phyloP scores from a whole-genome alignment of 2,888 invertebrate species.

The Harpagoxenus sublaevis region DNA sequence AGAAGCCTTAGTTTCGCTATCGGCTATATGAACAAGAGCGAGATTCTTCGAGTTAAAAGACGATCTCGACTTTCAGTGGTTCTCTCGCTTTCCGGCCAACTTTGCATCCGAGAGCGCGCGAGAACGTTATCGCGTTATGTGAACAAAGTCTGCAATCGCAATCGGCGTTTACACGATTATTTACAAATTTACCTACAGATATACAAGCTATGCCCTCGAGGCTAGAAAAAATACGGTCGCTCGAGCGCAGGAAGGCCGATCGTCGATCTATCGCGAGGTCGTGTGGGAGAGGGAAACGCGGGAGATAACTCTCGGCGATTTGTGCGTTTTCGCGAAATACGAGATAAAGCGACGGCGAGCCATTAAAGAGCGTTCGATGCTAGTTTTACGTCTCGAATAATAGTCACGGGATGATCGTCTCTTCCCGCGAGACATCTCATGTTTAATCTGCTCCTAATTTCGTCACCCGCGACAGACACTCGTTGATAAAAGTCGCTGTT shows the following conservation, averaged over 20 bases:
- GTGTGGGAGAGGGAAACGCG: neutral
- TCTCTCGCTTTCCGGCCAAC: conserved; percentile 22
- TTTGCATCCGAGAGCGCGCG: conserved; percentile 29
- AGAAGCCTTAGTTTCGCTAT: conserved; percentile 41
- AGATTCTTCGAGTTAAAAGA: conserved; percentile 55
- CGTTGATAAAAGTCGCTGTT: neutral
- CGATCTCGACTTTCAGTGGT: conserved; percentile 47
- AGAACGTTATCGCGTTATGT: conserved; percentile 14
- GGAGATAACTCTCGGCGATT: conserved; percentile 17
- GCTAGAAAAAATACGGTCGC: conserved; percentile 72
- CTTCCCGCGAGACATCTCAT: neutral
- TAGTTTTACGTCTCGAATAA: conserved; percentile 3
- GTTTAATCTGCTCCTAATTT: conserved; percentile 4
- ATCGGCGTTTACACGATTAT: conserved; percentile 61
- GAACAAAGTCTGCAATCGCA: conserved; percentile 46
- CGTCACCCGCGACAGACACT: neutral
- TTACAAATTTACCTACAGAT: conserved; percentile 73
- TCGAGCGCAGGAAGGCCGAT: conserved; percentile 68
- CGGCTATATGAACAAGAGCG: conserved; percentile 1
- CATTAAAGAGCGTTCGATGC: neutral
- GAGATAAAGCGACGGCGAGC: neutral
- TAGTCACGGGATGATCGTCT: neutral
- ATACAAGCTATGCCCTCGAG: conserved; percentile 73
- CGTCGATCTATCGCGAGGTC: conserved; percentile 24
- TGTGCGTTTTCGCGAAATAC: conserved; percentile 13